Percentiles rank a stretch among this genome's conserved stretches.
Evolutionary conservation across 2,888 invertebrate species (phyloP).

Genomic region (Ormia ochracea): DNA sequence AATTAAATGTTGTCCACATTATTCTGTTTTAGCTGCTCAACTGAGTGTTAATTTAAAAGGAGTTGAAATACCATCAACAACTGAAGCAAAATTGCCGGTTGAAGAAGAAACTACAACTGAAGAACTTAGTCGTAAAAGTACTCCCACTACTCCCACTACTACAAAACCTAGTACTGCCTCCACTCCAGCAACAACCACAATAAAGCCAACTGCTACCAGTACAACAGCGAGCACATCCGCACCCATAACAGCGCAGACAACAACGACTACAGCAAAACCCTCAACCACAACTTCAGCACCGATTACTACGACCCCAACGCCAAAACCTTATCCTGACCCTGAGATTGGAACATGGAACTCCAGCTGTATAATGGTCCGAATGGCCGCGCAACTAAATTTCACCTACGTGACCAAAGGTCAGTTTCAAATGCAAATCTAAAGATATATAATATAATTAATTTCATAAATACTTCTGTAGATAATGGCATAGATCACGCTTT

Average conservation of each 20-base stretch:
- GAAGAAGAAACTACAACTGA: conserved; percentile 38
- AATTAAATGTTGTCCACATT: not conserved
- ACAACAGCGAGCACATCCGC: conserved; percentile 52
- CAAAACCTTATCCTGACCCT: conserved; percentile 73
- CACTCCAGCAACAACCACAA: conserved; percentile 35
- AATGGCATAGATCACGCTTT: conserved; percentile 70
- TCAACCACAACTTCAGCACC: conserved; percentile 72
- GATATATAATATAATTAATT: not conserved
- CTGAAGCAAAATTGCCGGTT: conserved; percentile 21
- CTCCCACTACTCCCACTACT: conserved; percentile 3
- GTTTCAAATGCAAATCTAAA: not conserved
- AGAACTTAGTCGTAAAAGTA: not conserved
- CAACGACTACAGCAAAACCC: conserved; percentile 75
- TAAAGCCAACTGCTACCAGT: conserved; percentile 40
- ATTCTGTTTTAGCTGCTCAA: conserved; percentile 54
- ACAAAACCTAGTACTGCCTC: too few relatives aligned
- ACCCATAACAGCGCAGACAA: conserved; percentile 69
- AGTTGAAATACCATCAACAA: conserved; percentile 49
- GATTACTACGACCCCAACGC: conserved; percentile 68
- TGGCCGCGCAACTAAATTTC: conserved; percentile 83
- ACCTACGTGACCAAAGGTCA: conserved; percentile 73
- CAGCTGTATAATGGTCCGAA: conserved; percentile 82
- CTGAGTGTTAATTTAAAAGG: conserved; percentile 56
- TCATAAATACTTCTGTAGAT: conserved; percentile 62
- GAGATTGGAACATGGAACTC: conserved; percentile 79